Evolutionary conservation across 2,113 vertebrate species (phyloP), one percentile per base, ranked within the genome.

Genomic region (Mola mola): DNA sequence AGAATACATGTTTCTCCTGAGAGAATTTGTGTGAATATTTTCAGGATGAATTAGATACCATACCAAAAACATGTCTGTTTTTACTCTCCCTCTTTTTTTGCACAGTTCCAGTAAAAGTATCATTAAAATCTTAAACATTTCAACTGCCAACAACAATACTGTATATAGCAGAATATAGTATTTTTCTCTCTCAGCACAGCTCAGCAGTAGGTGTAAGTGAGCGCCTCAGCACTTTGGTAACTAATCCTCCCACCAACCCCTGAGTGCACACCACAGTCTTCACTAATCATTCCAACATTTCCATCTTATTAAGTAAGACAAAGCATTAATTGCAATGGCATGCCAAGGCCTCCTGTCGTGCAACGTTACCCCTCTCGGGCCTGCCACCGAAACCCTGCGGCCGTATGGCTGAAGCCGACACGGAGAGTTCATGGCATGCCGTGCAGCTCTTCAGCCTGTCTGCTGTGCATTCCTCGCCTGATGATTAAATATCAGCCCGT

Each of bases 231-330:
- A 62, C 63, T 66, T 68, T 4, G 55, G 71, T 72, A 74, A 82
- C 69, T 78, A 82, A 77, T 66, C 69, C 66, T 60, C 69, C 58
- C 65, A 21, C 51, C 52, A 44, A 66, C 64, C 61, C 65, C 57
- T 38, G 49, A 75, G 76, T 58, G 43, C 66, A 34, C 69, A 44
- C 52, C 66, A 47, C 76, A 46, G 51, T 79, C 84, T 55, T 63
- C 59, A 63, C 85, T 85, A 88, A 90, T 86, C 76, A 69, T 49
- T 78, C 75, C 79, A 83, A 80, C 58, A 66, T 84, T 89, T 90
- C 77, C 80, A 82, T 71, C 79, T 75, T 79, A 83, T 86, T 87
- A 84, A 59, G 83, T 83, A 84, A 88, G 83, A 88, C 83, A 88
- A 85, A 78, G 81, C 79, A 77, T 87, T 87, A 86, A 89, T 79